These are phyloP conservation scores for Drosophila neutralis DNA, from an alignment of 2,888 invertebrate species.

Conservation along the genomic window DNA sequence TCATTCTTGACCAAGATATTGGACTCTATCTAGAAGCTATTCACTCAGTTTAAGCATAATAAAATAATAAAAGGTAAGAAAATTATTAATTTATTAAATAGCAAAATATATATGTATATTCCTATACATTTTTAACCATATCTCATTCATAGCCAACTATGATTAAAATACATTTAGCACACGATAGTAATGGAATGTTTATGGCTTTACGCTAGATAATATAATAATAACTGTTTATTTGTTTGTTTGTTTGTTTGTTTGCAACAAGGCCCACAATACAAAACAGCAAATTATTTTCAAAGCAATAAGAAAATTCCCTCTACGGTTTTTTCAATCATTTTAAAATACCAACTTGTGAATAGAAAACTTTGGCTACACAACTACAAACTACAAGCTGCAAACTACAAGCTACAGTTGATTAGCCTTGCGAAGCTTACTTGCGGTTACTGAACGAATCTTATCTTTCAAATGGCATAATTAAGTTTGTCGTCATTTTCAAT, in stretches of 20 bases:
- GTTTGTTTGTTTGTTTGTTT: not conserved
- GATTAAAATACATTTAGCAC: slow-evolving; percentile 3
- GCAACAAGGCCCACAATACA: not conserved
- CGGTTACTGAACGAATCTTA: slow-evolving; percentile 1
- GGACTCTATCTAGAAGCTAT: too few species aligned
- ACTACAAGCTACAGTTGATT: not conserved
- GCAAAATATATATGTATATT: not conserved
- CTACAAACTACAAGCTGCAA: not conserved
- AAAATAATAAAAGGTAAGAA: not conserved
- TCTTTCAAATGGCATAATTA: slow-evolving; percentile 6
- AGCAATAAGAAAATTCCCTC: not conserved
- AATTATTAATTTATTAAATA: not conserved
- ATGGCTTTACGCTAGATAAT: not conserved
- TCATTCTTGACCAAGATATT: not conserved
- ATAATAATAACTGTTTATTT: not conserved
- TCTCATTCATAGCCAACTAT: not conserved
- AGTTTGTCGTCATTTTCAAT: not conserved
- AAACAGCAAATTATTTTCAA: not conserved
- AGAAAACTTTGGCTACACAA: not conserved
- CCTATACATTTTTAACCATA: not conserved
- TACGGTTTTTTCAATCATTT: not conserved
- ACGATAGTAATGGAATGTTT: slow-evolving; percentile 2
- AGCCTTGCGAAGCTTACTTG: not conserved
- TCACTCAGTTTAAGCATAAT: not conserved
- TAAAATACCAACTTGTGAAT: not conserved